Base-by-base conservation (phyloP, 2,113 vertebrate species). In the Peromyscus polionotus region DNA sequence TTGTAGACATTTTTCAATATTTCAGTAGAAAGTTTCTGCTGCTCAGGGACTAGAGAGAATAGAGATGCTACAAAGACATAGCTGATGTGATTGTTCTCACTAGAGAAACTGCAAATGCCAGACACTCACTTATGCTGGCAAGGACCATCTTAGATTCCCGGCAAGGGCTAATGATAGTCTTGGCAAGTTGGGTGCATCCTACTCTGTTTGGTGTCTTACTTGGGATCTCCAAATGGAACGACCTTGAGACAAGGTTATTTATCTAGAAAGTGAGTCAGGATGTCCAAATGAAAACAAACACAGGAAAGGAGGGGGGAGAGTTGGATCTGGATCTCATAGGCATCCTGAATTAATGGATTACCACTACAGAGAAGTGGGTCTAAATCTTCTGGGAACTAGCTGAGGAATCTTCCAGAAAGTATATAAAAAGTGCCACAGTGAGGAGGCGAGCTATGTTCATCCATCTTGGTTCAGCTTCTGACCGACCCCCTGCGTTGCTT, bases 1-100 rank as follows among this genome's bases (percentile, higher is more conserved):
- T 57, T 54, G 48, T 63, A 94, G 63, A 48, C 3, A 17, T n/a
- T 57, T 96, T 59, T 95, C 57, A 79, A 22, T 92, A 67, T 94
- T 95, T 93, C 91, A 73, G 48, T 59, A 19, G 95, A 91, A 95
- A 77, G 85, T 61, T 87, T 72, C 68, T 88, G 20, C 2, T 83
- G 2, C 65, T 90, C 63, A 9, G 31, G 91, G 48, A 83, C 57
- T 87, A 79, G 36, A 91, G 72, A 63, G 92, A 95, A 63, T 63
- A n/a, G 88, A 89, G 20, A 42, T 51, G 26, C 24, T 57, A 89
- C 19, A 7, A 57, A 88, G 42, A 77, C 42, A 67, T 19, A 77
- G 83, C 6, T 73, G 87, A n/a, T 7, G 5, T 28, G 24, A 54
- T 95, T 67, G 31, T 4, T 96, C 13, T 94, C 77, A 77, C n/a